Conservation (phyloP, 2,888 invertebrate species). For the Drosophila lutescens region DNA sequence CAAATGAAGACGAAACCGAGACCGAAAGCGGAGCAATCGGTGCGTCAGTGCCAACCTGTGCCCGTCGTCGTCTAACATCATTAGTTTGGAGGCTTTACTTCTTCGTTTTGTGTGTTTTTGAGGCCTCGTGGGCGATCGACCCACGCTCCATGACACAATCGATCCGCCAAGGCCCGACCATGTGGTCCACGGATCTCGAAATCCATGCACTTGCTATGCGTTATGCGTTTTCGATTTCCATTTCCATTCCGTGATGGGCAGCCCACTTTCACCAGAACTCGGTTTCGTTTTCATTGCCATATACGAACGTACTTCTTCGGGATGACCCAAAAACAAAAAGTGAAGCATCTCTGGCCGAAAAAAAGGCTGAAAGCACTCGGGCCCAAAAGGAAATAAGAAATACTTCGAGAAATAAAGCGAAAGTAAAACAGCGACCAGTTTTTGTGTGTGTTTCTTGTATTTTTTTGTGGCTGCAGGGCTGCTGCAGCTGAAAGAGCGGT, state of each 20-base stretch:
- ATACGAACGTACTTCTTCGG: slow-evolving; percentile 36
- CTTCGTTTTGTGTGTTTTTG: slow-evolving; percentile 2
- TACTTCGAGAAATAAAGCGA: slow-evolving; percentile 64
- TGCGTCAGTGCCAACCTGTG: slow-evolving; percentile 48
- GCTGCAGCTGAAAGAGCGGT: slow-evolving; percentile 44
- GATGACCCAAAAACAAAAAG: slow-evolving; percentile 47
- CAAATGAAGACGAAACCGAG: slow-evolving; percentile 34
- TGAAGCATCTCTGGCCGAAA: slow-evolving; percentile 38
- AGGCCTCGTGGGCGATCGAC: slow-evolving; percentile 59
- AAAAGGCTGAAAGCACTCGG: slow-evolving; percentile 47
- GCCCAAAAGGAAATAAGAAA: slow-evolving; percentile 49
- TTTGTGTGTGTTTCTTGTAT: slow-evolving; percentile 16
- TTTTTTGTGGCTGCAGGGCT: slow-evolving; percentile 59
- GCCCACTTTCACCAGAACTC: slow-evolving; percentile 75
- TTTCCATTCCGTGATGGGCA: slow-evolving; percentile 49
- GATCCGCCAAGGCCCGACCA: slow-evolving; percentile 30
- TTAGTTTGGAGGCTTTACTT: slow-evolving; percentile 42
- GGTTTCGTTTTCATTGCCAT: slow-evolving; percentile 74
- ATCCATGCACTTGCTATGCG: slow-evolving; percentile 69
- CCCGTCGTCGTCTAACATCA: slow-evolving; percentile 46
- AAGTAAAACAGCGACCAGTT: slow-evolving; percentile 80
- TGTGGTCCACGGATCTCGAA: slow-evolving; percentile 39
- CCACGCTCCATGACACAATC: slow-evolving; percentile 69
- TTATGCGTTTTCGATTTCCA: slow-evolving; percentile 64
- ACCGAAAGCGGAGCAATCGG: slow-evolving; percentile 18